Conservation (phyloP, 2,888 invertebrate genomes). For the Coecobrya sp. region DNA sequence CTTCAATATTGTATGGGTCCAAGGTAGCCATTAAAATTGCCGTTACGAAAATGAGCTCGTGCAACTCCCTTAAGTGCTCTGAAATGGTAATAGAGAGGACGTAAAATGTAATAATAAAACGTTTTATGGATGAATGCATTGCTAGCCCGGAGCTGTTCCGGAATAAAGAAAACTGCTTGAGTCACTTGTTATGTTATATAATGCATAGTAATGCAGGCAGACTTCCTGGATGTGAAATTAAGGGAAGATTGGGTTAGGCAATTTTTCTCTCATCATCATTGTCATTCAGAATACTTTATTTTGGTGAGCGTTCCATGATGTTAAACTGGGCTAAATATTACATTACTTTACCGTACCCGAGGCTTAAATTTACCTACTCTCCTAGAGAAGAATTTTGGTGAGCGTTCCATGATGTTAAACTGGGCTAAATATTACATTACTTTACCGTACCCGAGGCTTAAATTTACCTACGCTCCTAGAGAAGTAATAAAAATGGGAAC, state of each 20-base stretch:
- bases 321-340: neutral
- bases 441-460: neutral
- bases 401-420: neutral
- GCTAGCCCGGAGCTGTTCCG: constrained; percentile 55
- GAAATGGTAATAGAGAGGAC: constrained; percentile 69
- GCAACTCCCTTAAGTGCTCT: constrained; percentile 77
- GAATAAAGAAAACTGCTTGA: constrained; percentile 3
- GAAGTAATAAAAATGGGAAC: too few relatives aligned
- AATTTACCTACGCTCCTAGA: neutral
- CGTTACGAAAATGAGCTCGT: constrained; percentile 72
- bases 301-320: neutral
- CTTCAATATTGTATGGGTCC: constrained; percentile 54
- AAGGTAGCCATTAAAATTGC: constrained; percentile 69
- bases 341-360: neutral
- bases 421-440: neutral
- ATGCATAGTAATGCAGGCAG: neutral
- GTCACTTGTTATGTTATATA: neutral
- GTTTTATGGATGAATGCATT: constrained; percentile 73
- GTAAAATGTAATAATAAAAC: constrained; percentile 77
- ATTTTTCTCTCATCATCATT: constrained; percentile 49
- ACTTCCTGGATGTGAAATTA: neutral
- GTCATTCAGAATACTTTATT: neutral
- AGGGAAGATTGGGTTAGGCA: neutral
- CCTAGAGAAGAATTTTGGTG: neutral
- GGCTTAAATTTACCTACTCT: neutral